phyloP scores from a whole-genome alignment of 1,140 invertebrate genomes.

The Stenopsyche tienmushanensis region DNA sequence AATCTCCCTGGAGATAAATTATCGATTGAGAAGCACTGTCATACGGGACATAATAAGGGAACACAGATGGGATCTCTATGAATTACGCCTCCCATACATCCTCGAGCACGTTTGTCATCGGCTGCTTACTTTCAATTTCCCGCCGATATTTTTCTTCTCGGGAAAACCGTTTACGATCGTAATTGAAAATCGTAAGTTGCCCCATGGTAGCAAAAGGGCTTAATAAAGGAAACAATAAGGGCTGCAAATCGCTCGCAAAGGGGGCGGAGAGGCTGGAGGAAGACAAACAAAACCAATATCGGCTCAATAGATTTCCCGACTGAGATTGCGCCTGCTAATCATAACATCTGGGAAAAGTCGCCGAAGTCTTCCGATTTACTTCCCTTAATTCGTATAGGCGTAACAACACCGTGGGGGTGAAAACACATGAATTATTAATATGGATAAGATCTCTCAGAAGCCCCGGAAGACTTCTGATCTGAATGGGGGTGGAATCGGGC shows the following conservation, averaged over 20 bases:
- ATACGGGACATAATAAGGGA: too few relatives aligned
- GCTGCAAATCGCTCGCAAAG: background rate
- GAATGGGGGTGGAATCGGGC: background rate
- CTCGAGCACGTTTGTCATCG: background rate
- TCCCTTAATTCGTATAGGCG: background rate
- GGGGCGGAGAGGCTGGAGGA: background rate
- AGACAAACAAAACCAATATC: constrained; percentile 11
- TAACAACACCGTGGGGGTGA: background rate
- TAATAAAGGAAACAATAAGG: background rate
- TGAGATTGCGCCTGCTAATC: constrained; percentile 25
- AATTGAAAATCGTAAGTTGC: background rate
- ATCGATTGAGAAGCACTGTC: too few relatives aligned
- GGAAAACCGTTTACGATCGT: background rate
- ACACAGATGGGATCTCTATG: too few relatives aligned
- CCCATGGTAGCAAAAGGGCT: background rate
- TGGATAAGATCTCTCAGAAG: constrained; percentile 11
- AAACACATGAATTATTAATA: constrained; percentile 24
- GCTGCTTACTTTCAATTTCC: constrained; percentile 6
- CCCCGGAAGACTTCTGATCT: background rate
- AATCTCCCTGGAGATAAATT: too few relatives aligned
- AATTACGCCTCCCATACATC: too few relatives aligned
- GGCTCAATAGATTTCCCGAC: constrained; percentile 6
- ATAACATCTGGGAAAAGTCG: constrained; percentile 13
- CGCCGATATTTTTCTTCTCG: constrained; percentile 1
- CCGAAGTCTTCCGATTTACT: constrained; percentile 4